These are phyloP conservation scores for Corapipo altera DNA, from an alignment of 2,113 vertebrate genomes.

Conservation along the genomic window DNA sequence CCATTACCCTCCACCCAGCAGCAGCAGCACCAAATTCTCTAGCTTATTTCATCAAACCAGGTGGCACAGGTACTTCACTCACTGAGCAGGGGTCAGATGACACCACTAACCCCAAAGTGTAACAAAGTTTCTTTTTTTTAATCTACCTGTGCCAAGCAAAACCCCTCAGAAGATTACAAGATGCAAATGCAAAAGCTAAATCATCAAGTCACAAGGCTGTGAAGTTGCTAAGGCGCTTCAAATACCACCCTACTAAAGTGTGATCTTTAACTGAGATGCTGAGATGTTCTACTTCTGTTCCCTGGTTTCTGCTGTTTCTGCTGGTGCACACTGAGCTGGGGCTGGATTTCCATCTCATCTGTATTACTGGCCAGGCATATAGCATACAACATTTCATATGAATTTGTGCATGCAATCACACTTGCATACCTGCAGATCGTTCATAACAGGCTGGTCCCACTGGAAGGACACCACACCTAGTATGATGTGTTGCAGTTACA, in stretches of 20 bases:
- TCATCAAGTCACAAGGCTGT: neutral
- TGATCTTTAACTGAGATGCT: neutral
- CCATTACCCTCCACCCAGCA: neutral
- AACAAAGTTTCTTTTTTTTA: neutral
- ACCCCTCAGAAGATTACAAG: neutral
- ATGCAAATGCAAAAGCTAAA: neutral
- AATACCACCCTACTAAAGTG: neutral
- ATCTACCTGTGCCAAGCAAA: neutral
- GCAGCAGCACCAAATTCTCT: neutral
- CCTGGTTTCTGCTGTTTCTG: neutral
- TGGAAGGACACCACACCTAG: neutral
- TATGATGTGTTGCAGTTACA: accelerated
- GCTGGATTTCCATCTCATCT: neutral
- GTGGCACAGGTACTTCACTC: neutral
- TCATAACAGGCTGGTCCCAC: neutral
- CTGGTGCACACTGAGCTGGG: neutral
- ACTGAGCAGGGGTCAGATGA: neutral
- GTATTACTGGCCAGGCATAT: neutral
- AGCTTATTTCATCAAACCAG: neutral
- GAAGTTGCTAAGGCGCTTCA: neutral
- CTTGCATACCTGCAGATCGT: accelerated
- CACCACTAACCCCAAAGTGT: accelerated
- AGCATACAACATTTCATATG: neutral
- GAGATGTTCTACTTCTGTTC: neutral
- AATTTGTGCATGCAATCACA: neutral